A percentile compares a stretch with the other conserved stretches of the same genome.
phyloP scores from a whole-genome alignment of 2,113 vertebrate genomes.

The Eclectus roratus region DNA sequence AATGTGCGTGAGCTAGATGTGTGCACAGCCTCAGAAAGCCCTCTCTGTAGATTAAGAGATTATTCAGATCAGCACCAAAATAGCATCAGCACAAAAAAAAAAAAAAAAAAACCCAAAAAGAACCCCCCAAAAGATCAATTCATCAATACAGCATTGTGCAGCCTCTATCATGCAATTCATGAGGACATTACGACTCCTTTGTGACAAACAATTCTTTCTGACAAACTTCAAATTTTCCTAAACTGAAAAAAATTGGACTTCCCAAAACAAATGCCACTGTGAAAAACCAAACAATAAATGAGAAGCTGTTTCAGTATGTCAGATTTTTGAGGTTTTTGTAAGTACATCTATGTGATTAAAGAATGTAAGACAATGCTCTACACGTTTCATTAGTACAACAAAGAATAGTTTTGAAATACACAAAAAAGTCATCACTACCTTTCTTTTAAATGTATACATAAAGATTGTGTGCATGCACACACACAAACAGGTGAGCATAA shows the following conservation, averaged over 20 bases:
- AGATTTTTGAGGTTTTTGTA: background rate
- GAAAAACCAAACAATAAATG: background rate
- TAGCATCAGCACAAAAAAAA: background rate
- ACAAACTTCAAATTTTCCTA: background rate
- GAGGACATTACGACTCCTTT: background rate
- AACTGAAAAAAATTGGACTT: background rate
- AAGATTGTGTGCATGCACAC: background rate
- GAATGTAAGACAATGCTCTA: background rate
- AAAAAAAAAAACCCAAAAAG: too few relatives aligned
- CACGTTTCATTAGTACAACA: background rate
- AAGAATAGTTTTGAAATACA: background rate
- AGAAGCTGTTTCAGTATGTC: background rate
- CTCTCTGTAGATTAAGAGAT: background rate
- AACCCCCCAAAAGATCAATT: background rate
- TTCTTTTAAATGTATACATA: background rate
- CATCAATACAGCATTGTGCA: background rate
- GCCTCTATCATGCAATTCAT: background rate
- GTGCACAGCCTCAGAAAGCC: background rate
- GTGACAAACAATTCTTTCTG: background rate
- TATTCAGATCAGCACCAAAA: background rate
- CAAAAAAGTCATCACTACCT: background rate
- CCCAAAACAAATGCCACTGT: background rate
- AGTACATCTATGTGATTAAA: background rate
- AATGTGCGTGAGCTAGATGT: background rate
- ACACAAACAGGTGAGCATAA: background rate